These are phyloP conservation scores for Mobula hypostoma DNA, from an alignment of 2,113 vertebrate species.

Conservation along the genomic window DNA sequence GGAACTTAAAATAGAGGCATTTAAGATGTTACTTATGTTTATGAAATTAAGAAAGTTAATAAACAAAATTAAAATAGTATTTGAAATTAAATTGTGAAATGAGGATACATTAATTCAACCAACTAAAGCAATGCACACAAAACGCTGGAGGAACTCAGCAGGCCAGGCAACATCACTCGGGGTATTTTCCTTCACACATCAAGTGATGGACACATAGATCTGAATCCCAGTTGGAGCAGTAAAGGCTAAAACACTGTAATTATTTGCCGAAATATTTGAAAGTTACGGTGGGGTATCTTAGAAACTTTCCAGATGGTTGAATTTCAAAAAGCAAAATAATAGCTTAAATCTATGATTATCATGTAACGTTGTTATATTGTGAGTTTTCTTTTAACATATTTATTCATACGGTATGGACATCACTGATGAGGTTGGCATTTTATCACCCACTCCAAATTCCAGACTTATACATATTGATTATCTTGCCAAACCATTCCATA, in stretches of 20 bases:
- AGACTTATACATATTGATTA: no score
- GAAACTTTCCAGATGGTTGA: not conserved
- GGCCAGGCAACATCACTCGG: not conserved
- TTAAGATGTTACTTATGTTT: not conserved
- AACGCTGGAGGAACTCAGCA: no score
- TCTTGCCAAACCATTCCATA: no score
- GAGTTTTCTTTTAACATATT: not conserved
- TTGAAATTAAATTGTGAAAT: conserved; percentile 19
- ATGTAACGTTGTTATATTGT: not conserved
- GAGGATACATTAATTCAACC: not conserved
- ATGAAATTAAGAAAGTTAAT: not conserved
- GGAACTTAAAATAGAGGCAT: not conserved
- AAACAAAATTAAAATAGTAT: not conserved
- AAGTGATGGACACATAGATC: not conserved
- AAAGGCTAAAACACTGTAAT: not conserved
- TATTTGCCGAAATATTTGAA: not conserved
- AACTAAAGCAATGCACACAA: no score
- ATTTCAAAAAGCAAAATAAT: not conserved
- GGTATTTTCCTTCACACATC: not conserved
- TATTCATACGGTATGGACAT: no score
- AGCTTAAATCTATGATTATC: not conserved
- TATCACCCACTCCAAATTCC: no score
- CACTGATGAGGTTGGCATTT: no score
- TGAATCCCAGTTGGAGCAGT: not conserved
- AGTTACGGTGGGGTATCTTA: not conserved